Base-by-base conservation (phyloP, 2,797 vertebrate genomes). In the Alosa sapidissima region DNA sequence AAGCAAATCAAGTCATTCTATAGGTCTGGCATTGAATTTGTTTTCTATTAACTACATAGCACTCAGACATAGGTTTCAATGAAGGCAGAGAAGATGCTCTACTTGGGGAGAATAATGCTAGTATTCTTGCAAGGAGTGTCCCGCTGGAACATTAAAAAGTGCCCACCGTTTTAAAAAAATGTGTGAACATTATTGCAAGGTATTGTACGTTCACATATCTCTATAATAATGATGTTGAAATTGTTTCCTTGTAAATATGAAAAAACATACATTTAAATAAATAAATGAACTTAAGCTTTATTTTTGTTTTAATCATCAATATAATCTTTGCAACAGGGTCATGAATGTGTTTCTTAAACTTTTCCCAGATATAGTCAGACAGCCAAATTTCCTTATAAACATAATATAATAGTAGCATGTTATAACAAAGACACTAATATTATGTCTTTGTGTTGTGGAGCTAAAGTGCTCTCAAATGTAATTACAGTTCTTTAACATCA, bases 231-330 rank as follows among this genome's bases (percentile, higher is more conserved):
- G 16, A 16, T 78, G 16, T 47, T 47, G 16, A 36, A 45, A 14
- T 78, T 47, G 6, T 78, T 78, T 47, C 72, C 7, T 78, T 78
- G 72, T 78, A 78, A 78, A 78, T 78, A 78, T 65, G 19, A 47
- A 0, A 0, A 78, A 75, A 72, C 28, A 3, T 5, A 21, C 33
- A 33, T 75, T 19, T 47, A 78, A 41, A 75, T 45, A 75, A 75
- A 78, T 78, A 47, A 78, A 47, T 47, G 41, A 45, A 1, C 4
- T 4, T 41, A 75, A 16, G 36, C 65, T 41, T 72, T 16, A 7
- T 78, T 78, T 8, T 78, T 41, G 1, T 45, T 78, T 47, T 19
- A 19, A 21, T 68, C 9, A 3, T 68, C 3, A 58, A 6, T n/a
- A 68, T 68, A 45, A 41, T 41, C 33, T 16, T 75, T 75, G 60